Conservation (phyloP, 2,888 invertebrate species). For the Eretmocerus hayati region DNA sequence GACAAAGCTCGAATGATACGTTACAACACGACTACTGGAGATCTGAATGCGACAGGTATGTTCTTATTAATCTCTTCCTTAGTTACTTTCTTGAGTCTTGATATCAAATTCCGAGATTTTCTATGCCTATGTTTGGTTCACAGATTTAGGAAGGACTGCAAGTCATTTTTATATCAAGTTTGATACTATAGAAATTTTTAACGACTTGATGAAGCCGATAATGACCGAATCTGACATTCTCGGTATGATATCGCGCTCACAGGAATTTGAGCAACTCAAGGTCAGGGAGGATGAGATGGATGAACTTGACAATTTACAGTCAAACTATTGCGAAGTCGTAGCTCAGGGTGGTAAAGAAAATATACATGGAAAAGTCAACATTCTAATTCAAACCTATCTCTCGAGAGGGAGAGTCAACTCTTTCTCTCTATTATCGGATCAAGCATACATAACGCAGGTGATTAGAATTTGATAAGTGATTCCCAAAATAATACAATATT, state of each 20-base stretch:
- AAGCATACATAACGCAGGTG: slow-evolving; percentile 83
- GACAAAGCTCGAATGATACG: slow-evolving; percentile 93
- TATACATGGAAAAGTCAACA: slow-evolving; percentile 90
- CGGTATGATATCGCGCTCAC: slow-evolving; percentile 84
- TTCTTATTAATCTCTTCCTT: too few relatives aligned
- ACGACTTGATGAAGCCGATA: slow-evolving; percentile 69
- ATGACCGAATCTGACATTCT: slow-evolving; percentile 84
- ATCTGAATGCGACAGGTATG: slow-evolving; percentile 63
- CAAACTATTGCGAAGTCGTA: slow-evolving; percentile 68
- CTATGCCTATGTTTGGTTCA: too few relatives aligned
- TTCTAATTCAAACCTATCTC: slow-evolving; percentile 83
- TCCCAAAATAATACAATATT: neutral
- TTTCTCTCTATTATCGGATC: slow-evolving; percentile 83
- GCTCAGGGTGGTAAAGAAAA: slow-evolving; percentile 82
- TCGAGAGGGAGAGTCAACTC: slow-evolving; percentile 73
- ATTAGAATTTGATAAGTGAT: too few relatives aligned
- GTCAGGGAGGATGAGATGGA: slow-evolving; percentile 90
- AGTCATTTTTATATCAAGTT: slow-evolving; percentile 97
- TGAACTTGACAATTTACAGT: slow-evolving; percentile 74
- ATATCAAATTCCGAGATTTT: too few relatives aligned
- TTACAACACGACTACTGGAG: slow-evolving; percentile 77
- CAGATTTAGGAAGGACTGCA: slow-evolving; percentile 90
- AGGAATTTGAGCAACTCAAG: slow-evolving; percentile 94
- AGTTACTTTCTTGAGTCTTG: too few relatives aligned
- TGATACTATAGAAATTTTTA: slow-evolving; percentile 89